phyloP scores from a whole-genome alignment of 30 jellyfish, hydroid and myxozoan species.

The Aurelia aurita complex sp. Pacific region DNA sequence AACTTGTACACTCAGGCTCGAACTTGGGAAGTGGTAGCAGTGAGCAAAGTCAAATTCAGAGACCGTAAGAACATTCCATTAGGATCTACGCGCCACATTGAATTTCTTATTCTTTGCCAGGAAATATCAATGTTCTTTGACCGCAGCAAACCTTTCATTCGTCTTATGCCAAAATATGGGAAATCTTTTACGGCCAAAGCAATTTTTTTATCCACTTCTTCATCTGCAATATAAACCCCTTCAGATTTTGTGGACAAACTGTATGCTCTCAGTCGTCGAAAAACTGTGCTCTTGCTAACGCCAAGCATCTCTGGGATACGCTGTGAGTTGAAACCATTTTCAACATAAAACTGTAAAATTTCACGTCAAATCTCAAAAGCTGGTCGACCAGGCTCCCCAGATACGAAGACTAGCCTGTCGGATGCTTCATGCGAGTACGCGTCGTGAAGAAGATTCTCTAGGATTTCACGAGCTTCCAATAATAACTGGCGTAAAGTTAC shows the following conservation, averaged over 20 bases:
- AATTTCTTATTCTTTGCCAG: conserved; percentile 35
- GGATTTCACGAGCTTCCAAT: no score
- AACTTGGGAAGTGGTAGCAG: no score
- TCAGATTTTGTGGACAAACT: conserved; percentile 39
- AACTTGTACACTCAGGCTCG: no score
- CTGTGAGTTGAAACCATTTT: conserved; percentile 24
- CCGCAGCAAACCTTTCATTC: conserved; percentile 36
- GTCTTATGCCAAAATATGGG: conserved; percentile 34
- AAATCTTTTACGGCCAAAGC: conserved; percentile 14
- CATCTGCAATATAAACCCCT: conserved; percentile 6
- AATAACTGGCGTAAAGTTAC: conserved; percentile 16
- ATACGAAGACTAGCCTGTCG: conserved; percentile 8
- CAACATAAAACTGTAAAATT: conserved; percentile 20
- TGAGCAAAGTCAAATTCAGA: not conserved
- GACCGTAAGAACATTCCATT: conserved; percentile 33
- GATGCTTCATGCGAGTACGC: no score
- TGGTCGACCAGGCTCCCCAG: conserved; percentile 46
- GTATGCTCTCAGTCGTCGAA: conserved; percentile 23
- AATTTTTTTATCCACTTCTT: conserved; percentile 31
- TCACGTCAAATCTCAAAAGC: conserved; percentile 26
- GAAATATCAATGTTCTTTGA: conserved; percentile 14
- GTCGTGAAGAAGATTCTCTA: no score
- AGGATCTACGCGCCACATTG: conserved; percentile 51
- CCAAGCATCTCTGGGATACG: conserved; percentile 37
- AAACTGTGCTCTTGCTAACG: conserved; percentile 44